Evolutionary conservation across 2,888 invertebrate genomes (phyloP).

Genomic region (Malthinus flaveolus): DNA sequence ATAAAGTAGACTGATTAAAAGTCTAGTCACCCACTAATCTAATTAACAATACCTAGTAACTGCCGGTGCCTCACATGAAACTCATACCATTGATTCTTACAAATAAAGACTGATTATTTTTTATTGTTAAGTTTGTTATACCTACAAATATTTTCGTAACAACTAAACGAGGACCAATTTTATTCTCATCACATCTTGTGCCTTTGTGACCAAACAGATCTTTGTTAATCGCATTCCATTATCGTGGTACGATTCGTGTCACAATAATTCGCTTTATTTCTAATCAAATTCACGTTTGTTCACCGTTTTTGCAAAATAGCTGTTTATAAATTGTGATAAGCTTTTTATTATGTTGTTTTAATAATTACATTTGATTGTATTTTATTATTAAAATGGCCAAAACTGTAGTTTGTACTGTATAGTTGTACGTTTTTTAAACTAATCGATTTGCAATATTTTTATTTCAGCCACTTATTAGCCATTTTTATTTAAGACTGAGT

Average conservation of each 20-base stretch:
- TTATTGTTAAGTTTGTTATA: conserved; percentile 36
- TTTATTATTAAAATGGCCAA: background rate
- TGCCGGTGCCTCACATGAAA: conserved; percentile 16
- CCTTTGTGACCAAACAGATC: conserved; percentile 39
- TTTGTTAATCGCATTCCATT: conserved; percentile 39
- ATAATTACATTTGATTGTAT: background rate
- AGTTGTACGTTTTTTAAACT: background rate
- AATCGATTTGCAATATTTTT: conserved; percentile 25
- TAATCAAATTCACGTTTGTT: conserved; percentile 21
- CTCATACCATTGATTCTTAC: conserved; percentile 33
- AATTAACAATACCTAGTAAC: conserved; percentile 46
- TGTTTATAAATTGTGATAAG: conserved; percentile 5
- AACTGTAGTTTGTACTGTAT: background rate
- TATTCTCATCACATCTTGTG: conserved; percentile 42
- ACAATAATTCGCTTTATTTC: background rate
- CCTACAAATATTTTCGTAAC: background rate
- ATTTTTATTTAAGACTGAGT: conserved; percentile 55
- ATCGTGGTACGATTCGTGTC: conserved; percentile 30
- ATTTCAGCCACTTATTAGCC: conserved; percentile 41
- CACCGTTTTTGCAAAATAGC: conserved; percentile 21
- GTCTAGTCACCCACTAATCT: conserved; percentile 10
- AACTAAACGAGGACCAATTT: conserved; percentile 41
- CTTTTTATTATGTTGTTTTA: background rate
- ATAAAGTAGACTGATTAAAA: background rate
- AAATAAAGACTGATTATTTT: conserved; percentile 39